phyloP scores from a whole-genome alignment of 1,140 invertebrate species.

The Heliothis virescens region DNA sequence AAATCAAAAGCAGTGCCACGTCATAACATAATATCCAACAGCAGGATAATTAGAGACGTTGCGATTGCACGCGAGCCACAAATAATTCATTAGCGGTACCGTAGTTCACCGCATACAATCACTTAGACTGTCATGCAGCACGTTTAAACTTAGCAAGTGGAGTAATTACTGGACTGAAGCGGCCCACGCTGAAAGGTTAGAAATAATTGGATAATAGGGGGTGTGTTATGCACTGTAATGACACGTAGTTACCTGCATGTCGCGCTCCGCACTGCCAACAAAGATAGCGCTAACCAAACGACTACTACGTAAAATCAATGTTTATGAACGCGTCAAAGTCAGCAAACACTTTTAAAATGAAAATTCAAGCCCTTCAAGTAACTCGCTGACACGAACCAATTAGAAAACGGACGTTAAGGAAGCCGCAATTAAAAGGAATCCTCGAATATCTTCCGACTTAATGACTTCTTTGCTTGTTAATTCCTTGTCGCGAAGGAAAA shows the following conservation, averaged over 20 bases:
- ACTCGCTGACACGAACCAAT: conserved; percentile 82
- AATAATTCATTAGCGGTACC: conserved; percentile 78
- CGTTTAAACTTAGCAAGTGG: conserved; percentile 70
- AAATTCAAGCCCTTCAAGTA: conserved; percentile 76
- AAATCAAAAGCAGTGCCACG: conserved; percentile 51
- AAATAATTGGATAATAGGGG: conserved; percentile 81
- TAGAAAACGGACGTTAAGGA: conserved; percentile 81
- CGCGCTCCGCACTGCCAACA: conserved; percentile 52
- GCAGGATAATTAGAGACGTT: conserved; percentile 67
- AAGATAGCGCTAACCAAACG: conserved; percentile 21
- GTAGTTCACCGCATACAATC: conserved; percentile 71
- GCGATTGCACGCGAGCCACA: conserved; percentile 73
- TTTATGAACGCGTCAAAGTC: not conserved
- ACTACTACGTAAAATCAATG: conserved; percentile 36
- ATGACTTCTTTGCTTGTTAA: conserved; percentile 86
- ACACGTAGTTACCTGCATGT: conserved; percentile 59
- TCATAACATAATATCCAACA: conserved; percentile 53
- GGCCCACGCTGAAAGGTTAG: conserved; percentile 77
- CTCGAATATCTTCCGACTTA: conserved; percentile 85
- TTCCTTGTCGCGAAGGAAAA: conserved; percentile 85
- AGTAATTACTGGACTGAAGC: conserved; percentile 75
- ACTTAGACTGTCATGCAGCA: conserved; percentile 80
- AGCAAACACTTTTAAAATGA: conserved; percentile 9
- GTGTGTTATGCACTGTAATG: conserved; percentile 70
- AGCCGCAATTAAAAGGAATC: conserved; percentile 84